A percentile compares a stretch with the other conserved stretches of the same genome.
Conservation (phyloP, 1,140 invertebrate genomes). For the Solen grandis region DNA sequence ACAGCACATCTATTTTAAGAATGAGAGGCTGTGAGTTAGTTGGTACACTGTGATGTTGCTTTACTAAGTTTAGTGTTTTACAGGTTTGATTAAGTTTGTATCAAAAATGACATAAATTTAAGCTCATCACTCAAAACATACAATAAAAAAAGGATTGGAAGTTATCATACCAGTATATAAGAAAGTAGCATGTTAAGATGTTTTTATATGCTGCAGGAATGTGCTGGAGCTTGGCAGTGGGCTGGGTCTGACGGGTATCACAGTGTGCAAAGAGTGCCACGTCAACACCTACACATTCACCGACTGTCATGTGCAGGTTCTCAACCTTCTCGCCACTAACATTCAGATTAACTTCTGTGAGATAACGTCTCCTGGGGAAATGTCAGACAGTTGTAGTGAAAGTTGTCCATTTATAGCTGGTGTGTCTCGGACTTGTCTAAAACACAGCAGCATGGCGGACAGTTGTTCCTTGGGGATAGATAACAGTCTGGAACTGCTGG, state of each 20-base stretch:
- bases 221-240: constrained; percentile 76
- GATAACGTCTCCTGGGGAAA: background rate
- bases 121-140: too few relatives aligned
- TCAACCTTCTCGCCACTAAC: constrained; percentile 73
- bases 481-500: background rate
- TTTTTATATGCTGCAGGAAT: constrained; percentile 52
- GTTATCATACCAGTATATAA: too few relatives aligned
- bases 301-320: constrained; percentile 74
- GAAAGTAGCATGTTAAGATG: too few relatives aligned
- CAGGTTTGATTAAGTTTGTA: too few relatives aligned
- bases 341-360: constrained; percentile 70
- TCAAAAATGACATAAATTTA: too few relatives aligned
- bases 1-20: too few relatives aligned
- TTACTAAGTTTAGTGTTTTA: too few relatives aligned
- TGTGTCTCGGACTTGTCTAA: background rate
- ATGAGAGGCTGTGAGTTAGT: too few relatives aligned
- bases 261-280: constrained; percentile 67
- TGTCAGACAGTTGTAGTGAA: background rate
- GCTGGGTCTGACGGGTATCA: constrained; percentile 73
- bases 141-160: too few relatives aligned
- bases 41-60: too few relatives aligned
- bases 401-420: background rate
- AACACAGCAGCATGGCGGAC: background rate
- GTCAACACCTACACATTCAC: constrained; percentile 70
- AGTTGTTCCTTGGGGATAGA: background rate